Percentiles rank a stretch among this genome's conserved stretches.
These are phyloP conservation scores for Teleogryllus occipitalis DNA, from an alignment of 1,140 invertebrate species.

Conservation along the genomic window DNA sequence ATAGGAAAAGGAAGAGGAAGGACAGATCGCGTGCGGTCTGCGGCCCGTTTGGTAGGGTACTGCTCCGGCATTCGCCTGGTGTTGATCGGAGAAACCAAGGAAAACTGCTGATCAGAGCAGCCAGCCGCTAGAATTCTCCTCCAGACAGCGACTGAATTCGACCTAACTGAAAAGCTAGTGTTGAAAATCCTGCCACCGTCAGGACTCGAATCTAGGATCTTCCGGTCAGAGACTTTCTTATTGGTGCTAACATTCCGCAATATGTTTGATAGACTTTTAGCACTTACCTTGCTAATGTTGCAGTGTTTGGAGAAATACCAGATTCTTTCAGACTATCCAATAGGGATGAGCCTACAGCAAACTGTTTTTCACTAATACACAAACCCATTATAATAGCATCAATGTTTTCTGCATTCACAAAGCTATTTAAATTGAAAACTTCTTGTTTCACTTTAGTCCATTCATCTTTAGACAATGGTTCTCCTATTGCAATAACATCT, in stretches of 20 bases:
- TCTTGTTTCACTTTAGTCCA: constrained; percentile 29
- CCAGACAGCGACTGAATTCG: no score
- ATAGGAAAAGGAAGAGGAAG: no score
- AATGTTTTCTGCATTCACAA: constrained; percentile 40
- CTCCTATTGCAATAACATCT: not conserved
- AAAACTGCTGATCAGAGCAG: no score
- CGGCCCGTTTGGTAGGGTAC: no score
- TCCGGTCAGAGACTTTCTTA: constrained; percentile 11
- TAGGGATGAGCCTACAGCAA: constrained; percentile 46
- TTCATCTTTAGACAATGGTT: constrained; percentile 21
- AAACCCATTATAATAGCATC: constrained; percentile 47
- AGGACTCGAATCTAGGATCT: no score
- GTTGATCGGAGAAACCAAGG: no score
- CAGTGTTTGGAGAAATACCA: constrained; percentile 40
- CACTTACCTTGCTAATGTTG: constrained; percentile 8
- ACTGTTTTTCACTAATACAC: constrained; percentile 36
- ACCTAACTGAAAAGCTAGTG: no score
- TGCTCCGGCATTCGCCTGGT: no score
- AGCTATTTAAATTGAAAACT: constrained; percentile 26
- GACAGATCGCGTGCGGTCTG: no score
- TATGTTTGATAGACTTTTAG: constrained; percentile 15
- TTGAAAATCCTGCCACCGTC: no score
- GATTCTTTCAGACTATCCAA: constrained; percentile 42
- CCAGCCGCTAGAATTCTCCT: no score
- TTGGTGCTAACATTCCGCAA: constrained; percentile 7